Evolutionary conservation across 2,113 vertebrate genomes (phyloP).

Genomic region (Ramphastos sulfuratus): DNA sequence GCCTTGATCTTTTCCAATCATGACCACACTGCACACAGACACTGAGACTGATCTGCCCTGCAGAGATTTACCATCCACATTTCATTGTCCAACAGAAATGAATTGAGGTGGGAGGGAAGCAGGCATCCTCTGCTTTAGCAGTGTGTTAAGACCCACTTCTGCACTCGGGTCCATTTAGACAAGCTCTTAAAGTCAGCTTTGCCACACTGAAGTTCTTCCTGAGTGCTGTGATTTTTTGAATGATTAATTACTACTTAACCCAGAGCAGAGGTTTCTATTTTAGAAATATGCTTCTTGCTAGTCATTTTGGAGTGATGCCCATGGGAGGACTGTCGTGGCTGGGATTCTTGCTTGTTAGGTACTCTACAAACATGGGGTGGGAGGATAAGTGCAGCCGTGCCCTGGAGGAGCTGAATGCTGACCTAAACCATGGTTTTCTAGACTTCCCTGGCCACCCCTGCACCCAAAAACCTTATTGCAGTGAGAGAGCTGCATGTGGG

Average conservation of each 20-base stretch:
- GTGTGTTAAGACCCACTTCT: not conserved
- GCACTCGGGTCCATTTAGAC: not conserved
- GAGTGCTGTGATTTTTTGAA: not conserved
- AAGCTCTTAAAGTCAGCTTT: not conserved
- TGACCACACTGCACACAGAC: not conserved
- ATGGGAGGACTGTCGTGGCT: not conserved
- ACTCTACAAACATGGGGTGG: not conserved
- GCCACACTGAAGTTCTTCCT: not conserved
- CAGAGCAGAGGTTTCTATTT: not conserved
- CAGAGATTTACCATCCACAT: not conserved
- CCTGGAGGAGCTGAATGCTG: not conserved
- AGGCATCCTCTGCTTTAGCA: not conserved
- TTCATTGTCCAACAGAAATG: not conserved
- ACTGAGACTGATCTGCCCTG: not conserved
- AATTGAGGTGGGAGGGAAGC: not conserved
- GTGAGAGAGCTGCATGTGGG: not conserved
- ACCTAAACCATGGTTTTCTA: not conserved
- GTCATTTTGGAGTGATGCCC: not conserved
- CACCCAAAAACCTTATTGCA: not conserved
- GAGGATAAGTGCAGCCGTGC: not conserved
- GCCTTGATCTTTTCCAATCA: not conserved
- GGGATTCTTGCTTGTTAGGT: not conserved
- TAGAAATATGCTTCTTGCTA: not conserved
- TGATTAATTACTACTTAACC: not conserved
- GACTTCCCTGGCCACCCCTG: not conserved